These are phyloP conservation scores for Chalcis sispes DNA, from an alignment of 2,888 invertebrate genomes.

Conservation along the genomic window DNA sequence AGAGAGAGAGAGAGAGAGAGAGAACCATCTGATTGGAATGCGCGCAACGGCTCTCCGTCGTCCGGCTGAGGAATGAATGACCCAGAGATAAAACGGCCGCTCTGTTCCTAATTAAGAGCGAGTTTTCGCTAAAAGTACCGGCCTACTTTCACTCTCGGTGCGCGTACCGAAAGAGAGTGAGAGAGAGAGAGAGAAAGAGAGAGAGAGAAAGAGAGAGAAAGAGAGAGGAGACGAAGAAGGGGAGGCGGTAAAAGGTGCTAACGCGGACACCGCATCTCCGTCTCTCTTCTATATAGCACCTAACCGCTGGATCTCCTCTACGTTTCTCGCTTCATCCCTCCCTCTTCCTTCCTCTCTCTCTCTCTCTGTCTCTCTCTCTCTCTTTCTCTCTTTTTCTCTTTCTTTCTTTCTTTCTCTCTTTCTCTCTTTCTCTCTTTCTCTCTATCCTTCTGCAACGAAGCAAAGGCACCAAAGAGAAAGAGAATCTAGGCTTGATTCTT, in stretches of 20 bases:
- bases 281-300: no score
- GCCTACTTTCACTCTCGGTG: conserved; percentile 62
- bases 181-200: no score
- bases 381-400: neutral
- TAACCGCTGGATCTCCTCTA: no score
- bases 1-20: conserved; percentile 60
- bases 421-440: no score
- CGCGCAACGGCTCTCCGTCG: conserved; percentile 64
- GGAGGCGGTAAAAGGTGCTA: no score
- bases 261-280: no score
- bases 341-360: no score
- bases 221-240: neutral
- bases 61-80: conserved; percentile 72
- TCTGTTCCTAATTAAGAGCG: conserved; percentile 70
- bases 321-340: no score
- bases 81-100: conserved; percentile 71
- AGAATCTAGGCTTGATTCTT: conserved; percentile 50
- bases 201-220: no score
- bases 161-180: neutral
- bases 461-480: neutral
- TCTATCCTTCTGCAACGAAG: neutral
- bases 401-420: no score
- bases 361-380: no score
- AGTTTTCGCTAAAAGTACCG: conserved; percentile 68
- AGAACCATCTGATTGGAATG: conserved; percentile 71